A percentile compares a stretch with the other conserved stretches of the same genome.
phyloP scores from a whole-genome alignment of 2,888 invertebrate genomes.

The Netelia fuscicornis region DNA sequence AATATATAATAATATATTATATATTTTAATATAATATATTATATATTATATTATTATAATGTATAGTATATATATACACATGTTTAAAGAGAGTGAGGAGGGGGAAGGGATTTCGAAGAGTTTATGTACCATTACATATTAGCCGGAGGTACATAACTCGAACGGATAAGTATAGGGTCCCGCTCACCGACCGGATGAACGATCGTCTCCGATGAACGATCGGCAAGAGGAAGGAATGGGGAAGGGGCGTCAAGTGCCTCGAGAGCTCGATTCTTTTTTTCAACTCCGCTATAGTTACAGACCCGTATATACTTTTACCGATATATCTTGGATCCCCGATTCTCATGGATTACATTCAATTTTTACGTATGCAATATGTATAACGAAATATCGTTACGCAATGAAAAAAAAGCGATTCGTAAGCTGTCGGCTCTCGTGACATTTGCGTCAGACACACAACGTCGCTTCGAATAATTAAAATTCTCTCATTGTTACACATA shows the following conservation, averaged over 20 bases:
- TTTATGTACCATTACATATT: slow-evolving; percentile 18
- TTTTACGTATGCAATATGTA: background rate
- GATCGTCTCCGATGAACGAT: slow-evolving; percentile 57
- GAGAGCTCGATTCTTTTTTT: slow-evolving; percentile 26
- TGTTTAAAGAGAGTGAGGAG: background rate
- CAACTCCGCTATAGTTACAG: background rate
- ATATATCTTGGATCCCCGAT: background rate
- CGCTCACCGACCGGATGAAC: slow-evolving; percentile 58
- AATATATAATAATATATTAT: too few relatives aligned
- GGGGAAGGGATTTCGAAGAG: background rate
- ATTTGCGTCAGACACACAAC: slow-evolving; percentile 32
- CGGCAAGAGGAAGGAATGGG: slow-evolving; percentile 27
- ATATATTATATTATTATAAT: too few relatives aligned
- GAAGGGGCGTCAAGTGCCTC: slow-evolving; percentile 51
- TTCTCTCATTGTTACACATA: background rate
- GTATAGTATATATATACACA: background rate
- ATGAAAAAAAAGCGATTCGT: slow-evolving; percentile 50
- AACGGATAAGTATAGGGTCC: slow-evolving; percentile 37
- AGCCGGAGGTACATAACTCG: background rate
- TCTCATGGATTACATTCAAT: too few relatives aligned
- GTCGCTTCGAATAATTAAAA: slow-evolving; percentile 3
- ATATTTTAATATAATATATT: too few relatives aligned
- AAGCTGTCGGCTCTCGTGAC: slow-evolving; percentile 45
- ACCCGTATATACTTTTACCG: slow-evolving; percentile 23
- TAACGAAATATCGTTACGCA: slow-evolving; percentile 53